A percentile compares a stretch with the other conserved stretches of the same genome.
Evolutionary conservation across 2,888 invertebrate genomes (phyloP).

Genomic region (Eupeodes latifasciatus): DNA sequence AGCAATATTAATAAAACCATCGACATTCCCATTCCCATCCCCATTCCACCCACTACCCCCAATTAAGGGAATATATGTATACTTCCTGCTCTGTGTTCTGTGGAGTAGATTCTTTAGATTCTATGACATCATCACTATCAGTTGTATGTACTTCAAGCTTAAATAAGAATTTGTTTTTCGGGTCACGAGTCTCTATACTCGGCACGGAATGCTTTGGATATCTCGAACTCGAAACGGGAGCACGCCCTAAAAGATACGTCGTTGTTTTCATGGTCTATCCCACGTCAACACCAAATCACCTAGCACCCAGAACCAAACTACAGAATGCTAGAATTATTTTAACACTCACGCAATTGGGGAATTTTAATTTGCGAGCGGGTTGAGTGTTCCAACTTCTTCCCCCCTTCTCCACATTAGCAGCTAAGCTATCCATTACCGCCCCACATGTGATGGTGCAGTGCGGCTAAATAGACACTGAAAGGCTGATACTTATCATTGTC

Average conservation of each 20-base stretch:
- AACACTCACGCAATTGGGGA: conserved; percentile 25
- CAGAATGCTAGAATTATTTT: not conserved
- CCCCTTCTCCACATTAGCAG: not conserved
- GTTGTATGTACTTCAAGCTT: conserved; percentile 52
- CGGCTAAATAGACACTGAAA: conserved; percentile 20
- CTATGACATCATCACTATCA: conserved; percentile 71
- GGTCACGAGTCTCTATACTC: conserved; percentile 56
- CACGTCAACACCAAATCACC: conserved; percentile 53
- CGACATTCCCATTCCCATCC: conserved; percentile 17
- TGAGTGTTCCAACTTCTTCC: conserved; percentile 17
- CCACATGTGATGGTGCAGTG: conserved; percentile 44
- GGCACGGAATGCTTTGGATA: not conserved
- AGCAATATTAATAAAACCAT: conserved; percentile 37
- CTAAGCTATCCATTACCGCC: not conserved
- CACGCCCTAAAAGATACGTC: conserved; percentile 61
- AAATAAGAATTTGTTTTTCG: conserved; percentile 45
- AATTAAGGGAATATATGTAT: conserved; percentile 11
- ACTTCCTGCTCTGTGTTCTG: conserved; percentile 64
- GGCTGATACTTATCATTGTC: conserved; percentile 34
- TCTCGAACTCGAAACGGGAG: conserved; percentile 47
- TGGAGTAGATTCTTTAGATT: conserved; percentile 58
- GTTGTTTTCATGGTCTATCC: not conserved
- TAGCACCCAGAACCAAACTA: not conserved
- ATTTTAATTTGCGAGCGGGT: conserved; percentile 38
- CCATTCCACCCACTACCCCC: conserved; percentile 11